Conservation (phyloP, 2,113 vertebrate species). For the Talpa occidentalis region DNA sequence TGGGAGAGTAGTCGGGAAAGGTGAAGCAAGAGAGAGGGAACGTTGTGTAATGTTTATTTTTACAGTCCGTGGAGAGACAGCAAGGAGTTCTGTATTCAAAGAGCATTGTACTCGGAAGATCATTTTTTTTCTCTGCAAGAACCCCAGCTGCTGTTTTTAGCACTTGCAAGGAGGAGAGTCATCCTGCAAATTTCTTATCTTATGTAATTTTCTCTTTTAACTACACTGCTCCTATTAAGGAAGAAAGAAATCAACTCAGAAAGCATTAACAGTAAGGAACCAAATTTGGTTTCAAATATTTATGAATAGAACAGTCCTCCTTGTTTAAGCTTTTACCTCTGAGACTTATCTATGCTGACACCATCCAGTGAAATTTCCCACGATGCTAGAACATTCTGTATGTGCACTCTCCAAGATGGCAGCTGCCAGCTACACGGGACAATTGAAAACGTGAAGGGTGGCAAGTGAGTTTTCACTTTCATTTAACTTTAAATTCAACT, state of each 20-base stretch:
- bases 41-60: constrained; percentile 16
- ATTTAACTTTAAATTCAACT: not conserved
- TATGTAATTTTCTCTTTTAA: not conserved
- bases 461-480: not conserved
- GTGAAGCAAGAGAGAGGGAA: not conserved
- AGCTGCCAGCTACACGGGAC: not conserved
- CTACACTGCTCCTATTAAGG: not conserved
- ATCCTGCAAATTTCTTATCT: not conserved
- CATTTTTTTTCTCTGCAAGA: not conserved
- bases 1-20: not conserved
- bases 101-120: not conserved
- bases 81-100: not conserved
- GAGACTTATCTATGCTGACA: not conserved
- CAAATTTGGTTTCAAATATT: constrained; percentile 15
- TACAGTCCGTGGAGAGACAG: not conserved
- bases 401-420: not conserved
- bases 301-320: not conserved
- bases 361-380: not conserved
- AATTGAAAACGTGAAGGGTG: not conserved
- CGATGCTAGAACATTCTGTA: not conserved
- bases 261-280: not conserved
- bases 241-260: not conserved
- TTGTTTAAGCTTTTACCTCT: constrained; percentile 7
- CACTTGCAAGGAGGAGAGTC: not conserved
- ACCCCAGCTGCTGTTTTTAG: not conserved